Evolutionary conservation across 2,888 invertebrate genomes (phyloP), one percentile per base, ranked within the genome.

Genomic region (Rhingia campestris): DNA sequence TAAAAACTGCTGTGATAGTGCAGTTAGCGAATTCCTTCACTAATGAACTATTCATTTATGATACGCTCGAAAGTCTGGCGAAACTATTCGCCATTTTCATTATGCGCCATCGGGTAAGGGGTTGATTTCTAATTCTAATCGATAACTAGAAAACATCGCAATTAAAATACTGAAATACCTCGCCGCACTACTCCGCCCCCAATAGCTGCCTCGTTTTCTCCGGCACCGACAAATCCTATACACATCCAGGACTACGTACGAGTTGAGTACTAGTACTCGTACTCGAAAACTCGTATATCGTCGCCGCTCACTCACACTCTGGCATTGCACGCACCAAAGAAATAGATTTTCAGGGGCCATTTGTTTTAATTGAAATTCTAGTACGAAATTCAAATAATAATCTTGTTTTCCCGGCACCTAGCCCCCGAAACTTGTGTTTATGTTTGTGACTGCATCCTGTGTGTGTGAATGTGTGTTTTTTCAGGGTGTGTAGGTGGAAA

Each of bases 281-380:
- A n/a, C n/a, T n/a, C n/a, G n/a, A n/a, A n/a, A n/a, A 22, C 12
- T 12, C 41, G 30, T 53, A 43, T 53, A 66, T 49, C 74, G 80
- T 72, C 51, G 63, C 58, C 51, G 63, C 58, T 82, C 84, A 80
- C 84, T 80, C 80, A 84, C 66, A 84, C 84, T 84, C 56, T 41
- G 59, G 49, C 59, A 66, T 32, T 51, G 49, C 70, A 70, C 80
- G 84, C 84, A 84, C 84, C 70, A 75, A 79, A 67, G 82, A 72
- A 86, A 77, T 81, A 74, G 77, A 84, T 70, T 84, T 79, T 74
- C 76, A 79, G 80, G 86, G 86, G 81, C 86, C 86, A 87, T 86
- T 86, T 86, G 74, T 79, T 93, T 93, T 94, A 94, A 94, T 94
- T 94, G 94, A 94, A 94, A 94, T 94, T 93, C 93, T 92, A 93